Evolutionary conservation across 2,888 invertebrate genomes (phyloP).

Genomic region (Aleiodes leptofemur): DNA sequence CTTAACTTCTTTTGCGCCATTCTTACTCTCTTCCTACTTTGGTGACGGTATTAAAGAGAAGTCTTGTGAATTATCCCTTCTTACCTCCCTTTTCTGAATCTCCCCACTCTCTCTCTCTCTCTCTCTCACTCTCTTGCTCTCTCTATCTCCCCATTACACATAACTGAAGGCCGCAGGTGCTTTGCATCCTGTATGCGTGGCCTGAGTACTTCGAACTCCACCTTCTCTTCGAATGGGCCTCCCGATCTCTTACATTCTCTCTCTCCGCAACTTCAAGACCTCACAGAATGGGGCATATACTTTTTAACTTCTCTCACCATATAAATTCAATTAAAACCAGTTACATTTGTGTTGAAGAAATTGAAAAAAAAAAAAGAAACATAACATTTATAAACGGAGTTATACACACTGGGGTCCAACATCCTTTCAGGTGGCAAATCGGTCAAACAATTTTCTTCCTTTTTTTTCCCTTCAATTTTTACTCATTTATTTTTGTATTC

Average conservation of each 20-base stretch:
- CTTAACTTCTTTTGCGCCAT: constrained; percentile 28
- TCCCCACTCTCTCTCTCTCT: background rate
- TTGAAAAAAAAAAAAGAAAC: background rate
- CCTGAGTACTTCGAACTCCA: background rate
- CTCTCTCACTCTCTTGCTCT: background rate
- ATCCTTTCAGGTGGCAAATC: constrained; percentile 31
- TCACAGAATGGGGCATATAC: constrained; percentile 24
- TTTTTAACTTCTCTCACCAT: background rate
- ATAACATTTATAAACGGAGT: background rate
- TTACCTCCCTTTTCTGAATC: background rate
- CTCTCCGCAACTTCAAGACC: constrained; percentile 1
- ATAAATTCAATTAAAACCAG: constrained; percentile 35
- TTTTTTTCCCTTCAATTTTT: constrained; percentile 4
- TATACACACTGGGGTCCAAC: constrained; percentile 10
- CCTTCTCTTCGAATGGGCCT: background rate
- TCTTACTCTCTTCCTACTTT: constrained; percentile 34
- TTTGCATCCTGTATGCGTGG: constrained; percentile 24
- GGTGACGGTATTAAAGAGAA: constrained; percentile 43
- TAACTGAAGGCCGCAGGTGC: constrained; percentile 53
- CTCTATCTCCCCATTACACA: constrained; percentile 11
- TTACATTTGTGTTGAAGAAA: constrained; percentile 27
- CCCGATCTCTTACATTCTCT: constrained; percentile 11
- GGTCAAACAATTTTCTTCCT: constrained; percentile 9
- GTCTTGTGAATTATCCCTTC: too few relatives aligned
- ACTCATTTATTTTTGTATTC: background rate